Percentiles rank a stretch among this genome's conserved stretches.
These are phyloP conservation scores for Crotalus viridis DNA, from an alignment of 2,113 vertebrate genomes.

Conservation along the genomic window DNA sequence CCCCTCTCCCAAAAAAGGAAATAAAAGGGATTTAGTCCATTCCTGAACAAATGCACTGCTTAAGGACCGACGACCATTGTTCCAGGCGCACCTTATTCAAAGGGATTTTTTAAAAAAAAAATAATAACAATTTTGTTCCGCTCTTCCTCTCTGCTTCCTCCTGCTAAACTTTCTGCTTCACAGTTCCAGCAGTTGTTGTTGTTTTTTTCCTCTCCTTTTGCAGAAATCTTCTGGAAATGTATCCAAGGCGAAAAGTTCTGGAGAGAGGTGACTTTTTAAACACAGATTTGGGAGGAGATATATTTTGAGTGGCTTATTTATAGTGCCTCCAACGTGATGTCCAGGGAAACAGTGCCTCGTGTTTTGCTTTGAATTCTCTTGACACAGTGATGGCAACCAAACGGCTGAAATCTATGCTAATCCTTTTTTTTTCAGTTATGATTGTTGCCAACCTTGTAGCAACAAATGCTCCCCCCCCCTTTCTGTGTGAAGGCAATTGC, in stretches of 20 bases:
- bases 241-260: neutral
- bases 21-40: constrained; percentile 38
- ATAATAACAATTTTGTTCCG: neutral
- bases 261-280: constrained; percentile 29
- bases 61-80: constrained; percentile 38
- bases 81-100: constrained; percentile 29
- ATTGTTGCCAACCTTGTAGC: neutral
- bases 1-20: neutral
- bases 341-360: constrained; percentile 63
- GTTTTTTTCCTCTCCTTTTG: neutral
- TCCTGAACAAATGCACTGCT: constrained; percentile 49
- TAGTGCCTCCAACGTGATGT: neutral
- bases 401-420: constrained; percentile 40
- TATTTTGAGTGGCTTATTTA: neutral
- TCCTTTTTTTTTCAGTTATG: neutral
- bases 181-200: neutral
- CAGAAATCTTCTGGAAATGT: constrained; percentile 29
- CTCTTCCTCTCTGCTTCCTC: neutral
- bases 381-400: constrained; percentile 58
- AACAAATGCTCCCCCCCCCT: too few species aligned
- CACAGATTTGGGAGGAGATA: neutral
- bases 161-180: neutral
- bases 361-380: constrained; percentile 47
- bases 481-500: neutral
- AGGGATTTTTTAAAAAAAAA: neutral